Percentiles rank a stretch among this genome's conserved stretches.
Evolutionary conservation across 2,113 vertebrate genomes (phyloP).

Genomic region (Sorex araneus): DNA sequence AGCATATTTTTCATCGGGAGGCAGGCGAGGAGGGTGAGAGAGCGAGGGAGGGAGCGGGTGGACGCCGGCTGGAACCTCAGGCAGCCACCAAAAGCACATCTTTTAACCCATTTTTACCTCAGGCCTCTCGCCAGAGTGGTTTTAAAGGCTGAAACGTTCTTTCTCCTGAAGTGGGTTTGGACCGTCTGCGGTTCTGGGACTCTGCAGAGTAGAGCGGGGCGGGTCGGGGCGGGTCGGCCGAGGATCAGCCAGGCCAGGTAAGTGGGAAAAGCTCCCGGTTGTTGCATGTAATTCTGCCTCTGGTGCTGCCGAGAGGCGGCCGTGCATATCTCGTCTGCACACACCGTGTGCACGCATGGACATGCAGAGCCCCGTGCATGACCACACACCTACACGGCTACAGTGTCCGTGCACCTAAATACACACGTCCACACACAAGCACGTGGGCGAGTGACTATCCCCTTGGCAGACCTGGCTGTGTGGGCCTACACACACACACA

Average conservation of each 20-base stretch:
- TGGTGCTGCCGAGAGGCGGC: neutral
- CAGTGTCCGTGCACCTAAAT: neutral
- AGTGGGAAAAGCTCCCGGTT: fast-evolving
- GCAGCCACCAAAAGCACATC: neutral
- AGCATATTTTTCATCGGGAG: slow-evolving; percentile 84
- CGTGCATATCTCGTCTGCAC: no score
- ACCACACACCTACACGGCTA: no score
- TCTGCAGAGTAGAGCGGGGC: fast-evolving
- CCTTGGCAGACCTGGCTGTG: neutral
- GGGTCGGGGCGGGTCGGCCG: no score
- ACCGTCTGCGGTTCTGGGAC: neutral
- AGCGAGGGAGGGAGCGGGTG: neutral
- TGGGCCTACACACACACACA: no score
- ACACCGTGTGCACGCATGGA: no score
- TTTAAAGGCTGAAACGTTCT: neutral
- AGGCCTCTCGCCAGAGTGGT: neutral
- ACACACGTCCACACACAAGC: neutral
- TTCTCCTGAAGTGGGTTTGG: fast-evolving
- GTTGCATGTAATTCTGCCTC: neutral
- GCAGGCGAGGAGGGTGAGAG: slow-evolving; percentile 53
- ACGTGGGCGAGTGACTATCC: no score
- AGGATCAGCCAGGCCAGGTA: no score
- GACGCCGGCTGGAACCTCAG: neutral
- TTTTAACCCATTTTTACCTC: slow-evolving; percentile 69
- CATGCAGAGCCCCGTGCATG: neutral